Percentiles rank a stretch among this genome's conserved stretches.
Conservation (phyloP, 2,113 vertebrate genomes). For the Caranx ignobilis region DNA sequence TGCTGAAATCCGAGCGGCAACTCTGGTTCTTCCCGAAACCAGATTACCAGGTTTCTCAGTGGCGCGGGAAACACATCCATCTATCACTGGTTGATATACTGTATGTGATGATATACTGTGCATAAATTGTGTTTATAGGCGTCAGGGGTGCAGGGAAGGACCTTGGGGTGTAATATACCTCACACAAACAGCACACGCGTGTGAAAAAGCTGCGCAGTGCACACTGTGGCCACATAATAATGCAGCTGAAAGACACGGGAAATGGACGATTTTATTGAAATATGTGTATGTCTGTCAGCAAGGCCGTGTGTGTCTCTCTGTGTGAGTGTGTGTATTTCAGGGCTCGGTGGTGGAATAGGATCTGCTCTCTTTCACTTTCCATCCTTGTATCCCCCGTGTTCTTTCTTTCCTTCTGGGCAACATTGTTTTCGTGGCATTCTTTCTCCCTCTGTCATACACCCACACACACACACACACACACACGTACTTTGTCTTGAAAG, state of each 20-base stretch:
- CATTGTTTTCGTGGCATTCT: slow-evolving; percentile 38
- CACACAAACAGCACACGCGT: slow-evolving; percentile 36
- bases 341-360: slow-evolving; percentile 46
- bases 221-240: slow-evolving; percentile 67
- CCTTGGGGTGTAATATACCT: slow-evolving; percentile 62
- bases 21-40: slow-evolving; percentile 44
- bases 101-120: slow-evolving; percentile 33
- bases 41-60: slow-evolving; percentile 33
- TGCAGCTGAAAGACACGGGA: slow-evolving; percentile 71
- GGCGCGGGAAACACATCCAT: slow-evolving; percentile 37
- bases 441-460: slow-evolving; percentile 14
- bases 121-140: slow-evolving; percentile 68
- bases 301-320: slow-evolving; percentile 34
- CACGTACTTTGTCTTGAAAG: slow-evolving; percentile 22
- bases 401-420: slow-evolving; percentile 17
- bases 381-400: slow-evolving; percentile 39
- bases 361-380: slow-evolving; percentile 56
- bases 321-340: slow-evolving; percentile 32
- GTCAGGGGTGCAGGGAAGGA: slow-evolving; percentile 45
- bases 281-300: slow-evolving; percentile 68
- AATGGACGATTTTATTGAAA: slow-evolving; percentile 74
- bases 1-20: slow-evolving; percentile 54
- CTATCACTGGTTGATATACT: slow-evolving; percentile 34
- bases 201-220: slow-evolving; percentile 18
- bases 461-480: slow-evolving; percentile 39